Evolutionary conservation across 2,888 invertebrate genomes (phyloP), one percentile per base, ranked within the genome.

Genomic region (Bombylius discolor): DNA sequence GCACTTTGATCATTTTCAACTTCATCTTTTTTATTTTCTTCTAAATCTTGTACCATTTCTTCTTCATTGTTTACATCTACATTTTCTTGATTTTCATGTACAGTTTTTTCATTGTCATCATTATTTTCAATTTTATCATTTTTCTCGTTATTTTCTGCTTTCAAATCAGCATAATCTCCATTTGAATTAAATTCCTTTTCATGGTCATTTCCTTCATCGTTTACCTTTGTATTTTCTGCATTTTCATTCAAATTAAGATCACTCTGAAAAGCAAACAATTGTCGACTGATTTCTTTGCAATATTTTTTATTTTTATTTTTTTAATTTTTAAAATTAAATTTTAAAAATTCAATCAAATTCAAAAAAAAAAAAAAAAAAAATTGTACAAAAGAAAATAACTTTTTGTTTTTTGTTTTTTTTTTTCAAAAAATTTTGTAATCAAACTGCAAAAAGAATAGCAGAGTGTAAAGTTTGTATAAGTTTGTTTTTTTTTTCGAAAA

Each of bases 241-340:
- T 61, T 60, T 55, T 62, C 67, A 66, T 61, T 69, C 66, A 70
- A 62, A 67, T 65, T 65, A 66, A 68, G 64, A 68, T 67, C 68
- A 66, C 69, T 73, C 73, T 73, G 73, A 66, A 73, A 60, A 73
- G 73, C 70, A 73, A 73, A 73, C 71, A 73, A 72, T 73, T 72
- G 73, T 71, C 73, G 73, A 72, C 72, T 71, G 71, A 73, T 71
- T 70, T 67, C 23, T 48, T 49, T 7, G 31, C 6, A 45, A 65
- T 67, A 66, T 67, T 67, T 64, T 61, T 64, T 52, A 57, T 59
- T 62, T 62, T 56, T 58, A 46, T 56, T 31, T 57, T 49, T 51
- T 51, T n/a, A 47, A 13, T 32, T 23, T 14, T 33, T 36, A 49
- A 53, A 53, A 47, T 53, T 47, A 33, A 49, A 44, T 54, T 54